A percentile compares a stretch with the other conserved stretches of the same genome.
These are phyloP conservation scores for Listrodromus nycthemerus DNA, from an alignment of 2,888 invertebrate species.

Conservation along the genomic window DNA sequence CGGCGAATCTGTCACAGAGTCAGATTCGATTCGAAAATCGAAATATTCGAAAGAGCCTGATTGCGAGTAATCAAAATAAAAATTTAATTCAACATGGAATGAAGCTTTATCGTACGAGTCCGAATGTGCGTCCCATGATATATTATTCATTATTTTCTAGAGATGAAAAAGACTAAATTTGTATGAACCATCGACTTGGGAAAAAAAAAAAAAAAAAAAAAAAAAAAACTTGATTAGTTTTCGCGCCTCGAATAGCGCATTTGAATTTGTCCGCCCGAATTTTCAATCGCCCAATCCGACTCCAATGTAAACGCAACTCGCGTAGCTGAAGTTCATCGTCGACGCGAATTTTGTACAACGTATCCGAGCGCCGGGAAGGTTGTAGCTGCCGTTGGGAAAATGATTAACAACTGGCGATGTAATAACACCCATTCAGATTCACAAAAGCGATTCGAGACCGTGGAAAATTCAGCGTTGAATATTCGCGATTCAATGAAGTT, in stretches of 20 bases:
- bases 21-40: too few relatives aligned
- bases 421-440: background rate
- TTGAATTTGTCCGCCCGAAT: background rate
- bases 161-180: too few relatives aligned
- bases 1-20: too few relatives aligned
- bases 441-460: background rate
- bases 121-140: too few relatives aligned
- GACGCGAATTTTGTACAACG: background rate
- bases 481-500: constrained; percentile 39
- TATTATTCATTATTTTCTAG: too few relatives aligned
- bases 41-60: too few relatives aligned
- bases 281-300: background rate
- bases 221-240: too few relatives aligned
- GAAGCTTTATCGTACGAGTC: too few relatives aligned
- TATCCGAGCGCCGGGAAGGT: background rate
- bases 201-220: too few relatives aligned
- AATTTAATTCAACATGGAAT: too few relatives aligned
- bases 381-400: background rate
- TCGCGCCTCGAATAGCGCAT: background rate
- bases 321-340: background rate
- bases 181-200: too few relatives aligned
- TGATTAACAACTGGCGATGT: background rate
- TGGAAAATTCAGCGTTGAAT: constrained; percentile 30
- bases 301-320: background rate
- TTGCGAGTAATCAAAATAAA: too few relatives aligned